Base-by-base conservation (phyloP, 2,113 vertebrate species). In the Triplophysa tibetana region DNA sequence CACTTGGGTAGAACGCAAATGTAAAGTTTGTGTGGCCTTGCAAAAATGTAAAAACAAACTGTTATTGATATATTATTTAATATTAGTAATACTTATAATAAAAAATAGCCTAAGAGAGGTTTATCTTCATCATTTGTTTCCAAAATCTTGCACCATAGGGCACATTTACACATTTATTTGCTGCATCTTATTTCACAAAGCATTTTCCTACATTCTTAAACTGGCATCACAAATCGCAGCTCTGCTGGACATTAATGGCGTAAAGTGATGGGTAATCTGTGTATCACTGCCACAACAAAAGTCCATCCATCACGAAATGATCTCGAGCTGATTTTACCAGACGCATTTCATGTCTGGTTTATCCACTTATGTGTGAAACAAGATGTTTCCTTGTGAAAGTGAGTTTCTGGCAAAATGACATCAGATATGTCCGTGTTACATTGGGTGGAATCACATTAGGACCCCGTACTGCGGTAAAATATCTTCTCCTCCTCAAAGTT, bases 281-380 rank as follows among this genome's bases (percentile, higher is more conserved):
- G 60, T 58, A 70, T 38, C 52, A 23, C 75, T 77, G 54, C 65
- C 67, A 66, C 74, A 81, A 80, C 79, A 64, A 76, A 76, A 60
- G 45, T 29, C 13, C 10, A 33, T n/a, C 62, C 64, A 70, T 79
- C 80, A 81, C 5, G 48, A 67, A n/a, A 33, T 12, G 13, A 79
- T 84, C 76, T 76, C 75, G 62, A 62, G 23, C 70, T 33, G 70
- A 73, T 80, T 82, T 21, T 11, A 70, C 38, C 23, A 81, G 56
- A 78, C 67, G 29, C 62, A 65, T 69, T 81, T 65, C 67, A 64
- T 79, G 56, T 60, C 45, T 81, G 61, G 66, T 67, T 83, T 79
- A 85, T 79, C 81, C 62, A 79, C 58, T 85, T 81, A 81, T 64
- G 81, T 77, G 76, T 72, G 50, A 77, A 84, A 83, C 67, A 85